These are phyloP conservation scores for Diarsia mendica DNA, from an alignment of 2,888 invertebrate genomes.

Conservation along the genomic window DNA sequence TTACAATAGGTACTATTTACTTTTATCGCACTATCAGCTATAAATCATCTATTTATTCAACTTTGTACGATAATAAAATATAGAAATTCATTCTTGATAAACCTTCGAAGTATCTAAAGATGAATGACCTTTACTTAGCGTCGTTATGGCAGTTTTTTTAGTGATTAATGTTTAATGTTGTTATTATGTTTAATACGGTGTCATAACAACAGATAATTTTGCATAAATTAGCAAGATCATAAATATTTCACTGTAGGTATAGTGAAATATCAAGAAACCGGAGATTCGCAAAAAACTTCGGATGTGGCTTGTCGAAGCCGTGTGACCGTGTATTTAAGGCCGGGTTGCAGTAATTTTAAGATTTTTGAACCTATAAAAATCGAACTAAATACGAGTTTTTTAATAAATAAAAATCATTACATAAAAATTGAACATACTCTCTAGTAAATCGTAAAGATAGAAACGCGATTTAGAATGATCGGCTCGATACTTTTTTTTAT, in stretches of 20 bases:
- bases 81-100: conserved; percentile 17
- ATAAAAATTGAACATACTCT: too few species aligned
- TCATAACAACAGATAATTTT: conserved; percentile 40
- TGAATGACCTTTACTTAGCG: conserved; percentile 47
- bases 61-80: conserved; percentile 33
- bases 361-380: too few species aligned
- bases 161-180: conserved; percentile 26
- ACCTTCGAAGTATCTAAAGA: conserved; percentile 17
- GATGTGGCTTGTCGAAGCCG: too few species aligned
- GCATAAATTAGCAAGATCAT: conserved; percentile 28
- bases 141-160: conserved; percentile 27
- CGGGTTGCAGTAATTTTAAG: too few species aligned
- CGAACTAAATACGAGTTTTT: too few species aligned
- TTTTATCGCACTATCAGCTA: conserved; percentile 8
- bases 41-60: conserved; percentile 11
- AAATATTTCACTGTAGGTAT: conserved; percentile 1
- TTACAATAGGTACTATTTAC: conserved; percentile 1
- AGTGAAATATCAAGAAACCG: not conserved
- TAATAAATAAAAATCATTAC: too few species aligned
- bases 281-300: not conserved
- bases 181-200: conserved; percentile 36
- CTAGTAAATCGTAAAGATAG: too few species aligned
- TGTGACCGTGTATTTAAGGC: not conserved
- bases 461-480: too few species aligned
- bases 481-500: too few species aligned